Evolutionary conservation across 2,888 invertebrate species (phyloP), one percentile per base, ranked within the genome.

Genomic region (Himalopsyche japonica): DNA sequence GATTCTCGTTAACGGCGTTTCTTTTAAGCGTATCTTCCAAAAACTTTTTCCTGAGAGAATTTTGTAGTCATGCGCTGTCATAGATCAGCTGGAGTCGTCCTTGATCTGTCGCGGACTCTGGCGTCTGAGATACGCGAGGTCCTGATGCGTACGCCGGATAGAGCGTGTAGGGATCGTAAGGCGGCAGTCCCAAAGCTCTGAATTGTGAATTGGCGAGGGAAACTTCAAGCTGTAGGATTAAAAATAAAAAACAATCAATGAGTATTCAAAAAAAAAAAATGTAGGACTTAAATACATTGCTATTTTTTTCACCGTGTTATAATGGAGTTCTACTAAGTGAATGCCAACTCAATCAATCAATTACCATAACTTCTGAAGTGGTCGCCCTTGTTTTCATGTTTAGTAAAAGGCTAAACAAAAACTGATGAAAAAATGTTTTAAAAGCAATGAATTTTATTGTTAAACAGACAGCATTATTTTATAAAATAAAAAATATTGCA

Each of bases 11-110:
- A 57, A 57, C 24, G 57, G 57, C 20, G 57, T 57, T 57, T 57
- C 57, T 57, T 57, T 20, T 57, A 3, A 57, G 57, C 57, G 20
- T 57, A 24, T 57, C 57, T 10, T 57, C 57, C 57, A 57, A 57
- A 24, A 57, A 57, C 24, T 57, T 57, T 24, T 57, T 57, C 57
- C 20, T n/a, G 20, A 57, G 57, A 20, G 57, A 57, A 20, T 57
- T 57, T 20, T 57, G 57, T 20, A 57, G 57, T 85, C 80, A 85
- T 76, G 85, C 85, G 24, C 57, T 57, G 80, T 87, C 87, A 79
- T 87, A 87, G 15, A 87, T 80, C 12, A 87, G 84, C 47, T 86
- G 87, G 10, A 87, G 82, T 32, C 83, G 64, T n/a, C 78, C 82
- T 37, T 84, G 85, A 6, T 86, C 86, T 30, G 49, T 10, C 57